Conservation (phyloP, 37 sponge, comb jelly and placozoan genomes). For the Lycopodina hypogea region DNA sequence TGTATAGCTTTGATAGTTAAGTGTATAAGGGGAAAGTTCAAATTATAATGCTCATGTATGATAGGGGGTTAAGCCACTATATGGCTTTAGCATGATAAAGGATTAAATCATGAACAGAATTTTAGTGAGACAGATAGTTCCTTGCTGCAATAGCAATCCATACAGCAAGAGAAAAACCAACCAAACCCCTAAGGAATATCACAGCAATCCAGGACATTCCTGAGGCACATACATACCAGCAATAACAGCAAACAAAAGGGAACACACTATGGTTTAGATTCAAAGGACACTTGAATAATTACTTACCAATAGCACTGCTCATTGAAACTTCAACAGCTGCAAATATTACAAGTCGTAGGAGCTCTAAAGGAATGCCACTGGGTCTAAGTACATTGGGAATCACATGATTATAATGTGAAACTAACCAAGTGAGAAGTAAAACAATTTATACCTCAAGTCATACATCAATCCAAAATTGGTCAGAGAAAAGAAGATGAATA, state of each 20-base stretch:
- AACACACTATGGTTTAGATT: background rate
- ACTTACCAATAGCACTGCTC: background rate
- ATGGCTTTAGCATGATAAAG: too few relatives aligned
- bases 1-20: too few relatives aligned
- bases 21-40: too few relatives aligned
- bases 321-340: background rate
- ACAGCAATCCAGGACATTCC: slow-evolving; percentile 9
- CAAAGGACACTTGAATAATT: too few relatives aligned
- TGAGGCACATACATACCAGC: background rate
- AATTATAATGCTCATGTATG: too few relatives aligned
- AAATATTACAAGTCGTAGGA: background rate
- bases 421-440: background rate
- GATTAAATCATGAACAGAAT: too few relatives aligned
- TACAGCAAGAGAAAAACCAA: slow-evolving; percentile 6
- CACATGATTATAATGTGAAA: background rate
- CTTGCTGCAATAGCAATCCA: slow-evolving; percentile 15
- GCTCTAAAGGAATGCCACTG: background rate
- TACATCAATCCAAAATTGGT: slow-evolving; percentile 78
- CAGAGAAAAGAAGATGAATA: slow-evolving; percentile 49
- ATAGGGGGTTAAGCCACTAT: too few relatives aligned
- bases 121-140: too few relatives aligned
- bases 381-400: background rate
- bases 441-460: slow-evolving; percentile 29
- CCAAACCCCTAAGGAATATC: background rate
- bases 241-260: background rate